These are phyloP conservation scores for Sebastes schlegelii DNA, from an alignment of 2,113 vertebrate genomes.

Conservation along the genomic window DNA sequence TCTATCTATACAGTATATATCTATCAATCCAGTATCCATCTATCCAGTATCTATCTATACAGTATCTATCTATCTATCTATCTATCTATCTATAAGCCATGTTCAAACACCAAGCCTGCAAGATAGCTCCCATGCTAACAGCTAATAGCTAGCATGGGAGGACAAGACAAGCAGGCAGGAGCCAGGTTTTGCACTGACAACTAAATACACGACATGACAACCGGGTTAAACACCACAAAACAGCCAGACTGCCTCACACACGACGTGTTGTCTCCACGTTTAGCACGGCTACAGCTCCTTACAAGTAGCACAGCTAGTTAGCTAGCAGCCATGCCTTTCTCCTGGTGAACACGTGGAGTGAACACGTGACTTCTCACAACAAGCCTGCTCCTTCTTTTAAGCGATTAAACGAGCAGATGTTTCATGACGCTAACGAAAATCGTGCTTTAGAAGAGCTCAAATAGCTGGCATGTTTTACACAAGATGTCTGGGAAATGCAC, in stretches of 20 bases:
- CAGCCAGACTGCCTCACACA: rapidly evolving
- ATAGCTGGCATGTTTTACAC: background rate
- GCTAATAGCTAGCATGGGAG: background rate
- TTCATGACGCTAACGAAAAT: background rate
- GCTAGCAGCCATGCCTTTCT: slow-evolving; percentile 68
- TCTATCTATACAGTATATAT: too few species aligned
- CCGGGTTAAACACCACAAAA: background rate
- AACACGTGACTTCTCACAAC: slow-evolving; percentile 83
- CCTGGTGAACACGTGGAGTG: slow-evolving; percentile 83
- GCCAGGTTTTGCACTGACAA: slow-evolving; percentile 2
- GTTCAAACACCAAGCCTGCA: too few species aligned
- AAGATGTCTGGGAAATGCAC: too few species aligned
- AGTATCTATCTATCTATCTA: too few species aligned
- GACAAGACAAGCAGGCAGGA: background rate
- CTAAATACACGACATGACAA: slow-evolving; percentile 27
- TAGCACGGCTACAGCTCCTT: background rate
- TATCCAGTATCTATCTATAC: too few species aligned
- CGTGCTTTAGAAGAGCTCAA: rapidly evolving
- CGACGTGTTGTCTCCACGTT: rapidly evolving
- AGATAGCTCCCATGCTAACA: slow-evolving; percentile 43
- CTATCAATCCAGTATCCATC: too few species aligned
- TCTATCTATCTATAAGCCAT: too few species aligned
- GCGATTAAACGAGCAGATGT: slow-evolving; percentile 22
- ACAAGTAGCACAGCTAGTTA: background rate
- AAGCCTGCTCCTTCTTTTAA: slow-evolving; percentile 57